Evolutionary conservation across 2,113 vertebrate species (phyloP).

Genomic region (Hypomesus transpacificus): DNA sequence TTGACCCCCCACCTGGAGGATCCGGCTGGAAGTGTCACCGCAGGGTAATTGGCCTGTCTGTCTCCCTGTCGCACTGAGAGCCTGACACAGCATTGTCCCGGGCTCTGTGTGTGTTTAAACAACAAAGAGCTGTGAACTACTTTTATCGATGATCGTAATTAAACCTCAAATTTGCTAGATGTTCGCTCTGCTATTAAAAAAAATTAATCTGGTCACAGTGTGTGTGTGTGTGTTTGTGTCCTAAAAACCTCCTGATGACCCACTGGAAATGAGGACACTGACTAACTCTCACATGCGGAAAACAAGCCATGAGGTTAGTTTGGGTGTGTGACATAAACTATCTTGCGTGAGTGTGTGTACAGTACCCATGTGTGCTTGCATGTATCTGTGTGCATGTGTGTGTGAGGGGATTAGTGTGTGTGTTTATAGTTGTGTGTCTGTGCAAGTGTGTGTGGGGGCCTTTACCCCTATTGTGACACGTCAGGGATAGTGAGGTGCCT

Average conservation of each 20-base stretch:
- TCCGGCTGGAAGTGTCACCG: constrained; percentile 43
- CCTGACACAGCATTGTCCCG: constrained; percentile 14
- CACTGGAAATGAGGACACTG: too few species aligned
- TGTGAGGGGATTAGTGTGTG: neutral
- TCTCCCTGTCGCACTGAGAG: constrained; percentile 34
- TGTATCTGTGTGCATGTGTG: neutral
- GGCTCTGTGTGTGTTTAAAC: neutral
- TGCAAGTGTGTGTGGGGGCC: neutral
- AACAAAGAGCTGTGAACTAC: too few species aligned
- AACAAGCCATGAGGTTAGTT: too few species aligned
- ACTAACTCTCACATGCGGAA: too few species aligned
- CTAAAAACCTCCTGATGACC: too few species aligned
- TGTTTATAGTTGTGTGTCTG: neutral
- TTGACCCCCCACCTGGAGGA: constrained; percentile 39
- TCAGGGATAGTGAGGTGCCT: neutral
- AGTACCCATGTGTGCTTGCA: neutral
- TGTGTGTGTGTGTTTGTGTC: neutral
- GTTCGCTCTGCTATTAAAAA: too few species aligned
- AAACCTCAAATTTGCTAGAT: too few species aligned
- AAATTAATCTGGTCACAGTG: constrained; percentile 25
- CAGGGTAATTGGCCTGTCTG: constrained; percentile 61
- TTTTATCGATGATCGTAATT: too few species aligned
- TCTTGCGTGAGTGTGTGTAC: too few species aligned
- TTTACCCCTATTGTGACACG: neutral
- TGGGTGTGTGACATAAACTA: too few species aligned